Base-by-base conservation (phyloP, 2,888 invertebrate species). In the Creontiades dilutus region DNA sequence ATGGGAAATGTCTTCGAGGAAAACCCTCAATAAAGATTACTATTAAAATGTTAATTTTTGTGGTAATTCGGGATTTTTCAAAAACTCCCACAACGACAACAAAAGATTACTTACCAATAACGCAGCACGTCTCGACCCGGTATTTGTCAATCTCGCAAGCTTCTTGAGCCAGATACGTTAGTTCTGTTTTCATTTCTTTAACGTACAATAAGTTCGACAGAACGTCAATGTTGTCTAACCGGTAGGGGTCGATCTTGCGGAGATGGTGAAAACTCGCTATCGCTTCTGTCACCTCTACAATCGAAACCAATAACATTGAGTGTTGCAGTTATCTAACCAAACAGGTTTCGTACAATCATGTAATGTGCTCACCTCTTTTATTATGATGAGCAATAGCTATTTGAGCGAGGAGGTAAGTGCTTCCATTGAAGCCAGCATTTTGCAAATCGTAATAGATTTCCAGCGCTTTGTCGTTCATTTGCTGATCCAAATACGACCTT, bases 151-250 rank as follows among this genome's bases (percentile, higher is more conserved):
- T 97, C 92, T 97, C 96, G 87, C 97, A 97, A 78, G 98, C 98
- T 92, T 96, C 96, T 93, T 99, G 98, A 0, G 99, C 99, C 91
- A 99, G 94, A 93, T 97, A 96, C 2, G 99, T 98, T 92, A 99
- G 94, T 93, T 99, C 98, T 92, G 97, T 97, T 92, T 97, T 96
- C 94, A 97, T 95, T 93, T 98, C 98, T 94, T 97, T 97, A 14
- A 99, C 97, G 93, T 98, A 99, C 12, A 99, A 94, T 89, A 99
- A 94, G 94, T 99, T 99, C 4, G 99, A 99, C 93, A 97, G 99
- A 0, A 97, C 97, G 93, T 99, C 99, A 95, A 99, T 96, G 93
- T 99, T 97, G 92, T 99, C 99, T 57, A 99, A 94, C 76, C 99
- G 95, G 93, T 96, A 99, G 0, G 99, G 99, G 94, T 99, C 99